These are phyloP conservation scores for Noctilio leporinus DNA, from an alignment of 2,113 vertebrate genomes.

Conservation along the genomic window DNA sequence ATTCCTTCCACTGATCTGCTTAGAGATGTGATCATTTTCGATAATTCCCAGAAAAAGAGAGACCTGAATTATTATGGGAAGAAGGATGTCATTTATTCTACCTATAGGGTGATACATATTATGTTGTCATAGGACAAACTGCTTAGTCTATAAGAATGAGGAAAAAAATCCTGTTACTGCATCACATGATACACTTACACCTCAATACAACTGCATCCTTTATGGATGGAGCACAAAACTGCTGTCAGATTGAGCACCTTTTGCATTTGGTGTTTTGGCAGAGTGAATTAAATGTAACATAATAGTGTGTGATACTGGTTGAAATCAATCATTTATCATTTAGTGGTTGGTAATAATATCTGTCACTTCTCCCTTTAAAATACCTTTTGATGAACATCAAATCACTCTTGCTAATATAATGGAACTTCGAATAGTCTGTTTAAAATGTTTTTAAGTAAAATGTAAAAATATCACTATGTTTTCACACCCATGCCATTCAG, in stretches of 20 bases:
- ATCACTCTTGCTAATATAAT: neutral
- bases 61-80: neutral
- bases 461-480: neutral
- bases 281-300: neutral
- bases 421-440: neutral
- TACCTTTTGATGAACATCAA: neutral
- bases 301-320: neutral
- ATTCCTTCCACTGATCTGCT: neutral
- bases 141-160: neutral
- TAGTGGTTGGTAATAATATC: neutral
- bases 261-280: neutral
- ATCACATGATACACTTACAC: neutral
- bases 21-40: conserved; percentile 20
- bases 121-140: neutral
- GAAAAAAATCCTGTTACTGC: neutral
- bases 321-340: neutral
- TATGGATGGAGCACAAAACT: neutral
- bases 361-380: neutral
- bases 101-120: neutral
- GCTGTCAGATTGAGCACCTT: neutral
- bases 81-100: neutral
- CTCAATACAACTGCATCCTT: neutral
- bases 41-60: neutral
- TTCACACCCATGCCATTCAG: neutral
- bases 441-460: neutral